These are phyloP conservation scores for Oryzias woworae DNA, from an alignment of 2,113 vertebrate species.

Conservation along the genomic window DNA sequence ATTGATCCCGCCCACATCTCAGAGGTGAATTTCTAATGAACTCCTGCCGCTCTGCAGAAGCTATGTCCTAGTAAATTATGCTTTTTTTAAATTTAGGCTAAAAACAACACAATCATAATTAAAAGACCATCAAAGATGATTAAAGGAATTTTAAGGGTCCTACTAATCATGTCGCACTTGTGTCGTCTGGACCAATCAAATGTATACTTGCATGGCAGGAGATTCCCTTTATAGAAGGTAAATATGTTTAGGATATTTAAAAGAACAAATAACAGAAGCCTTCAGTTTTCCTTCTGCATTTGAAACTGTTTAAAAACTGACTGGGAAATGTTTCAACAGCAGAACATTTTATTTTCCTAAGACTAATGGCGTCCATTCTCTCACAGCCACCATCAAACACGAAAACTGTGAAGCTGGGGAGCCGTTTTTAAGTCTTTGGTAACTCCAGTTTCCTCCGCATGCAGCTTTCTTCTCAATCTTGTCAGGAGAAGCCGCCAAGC, in stretches of 20 bases:
- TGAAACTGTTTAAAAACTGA: constrained; percentile 42
- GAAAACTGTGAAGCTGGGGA: constrained; percentile 34
- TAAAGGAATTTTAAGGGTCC: neutral
- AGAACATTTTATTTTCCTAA: neutral
- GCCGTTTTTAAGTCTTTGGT: constrained; percentile 34
- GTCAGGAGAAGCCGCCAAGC: constrained; percentile 41
- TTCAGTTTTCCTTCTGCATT: constrained; percentile 25
- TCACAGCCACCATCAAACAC: neutral
- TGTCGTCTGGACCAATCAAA: neutral
- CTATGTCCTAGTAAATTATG: too few species aligned
- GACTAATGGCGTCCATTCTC: too few species aligned
- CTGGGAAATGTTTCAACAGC: constrained; percentile 26
- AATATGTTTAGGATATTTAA: neutral
- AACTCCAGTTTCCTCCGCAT: constrained; percentile 40
- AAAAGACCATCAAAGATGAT: too few species aligned
- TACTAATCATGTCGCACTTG: neutral
- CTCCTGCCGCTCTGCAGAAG: too few species aligned
- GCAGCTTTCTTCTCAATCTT: constrained; percentile 48
- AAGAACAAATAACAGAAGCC: neutral
- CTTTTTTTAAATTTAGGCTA: too few species aligned
- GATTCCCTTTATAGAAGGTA: neutral
- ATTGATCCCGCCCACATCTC: too few species aligned
- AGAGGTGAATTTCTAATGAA: too few species aligned
- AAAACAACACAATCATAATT: too few species aligned
- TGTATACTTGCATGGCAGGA: neutral